phyloP scores from a whole-genome alignment of 2,888 invertebrate species.

The Clanis bilineata region DNA sequence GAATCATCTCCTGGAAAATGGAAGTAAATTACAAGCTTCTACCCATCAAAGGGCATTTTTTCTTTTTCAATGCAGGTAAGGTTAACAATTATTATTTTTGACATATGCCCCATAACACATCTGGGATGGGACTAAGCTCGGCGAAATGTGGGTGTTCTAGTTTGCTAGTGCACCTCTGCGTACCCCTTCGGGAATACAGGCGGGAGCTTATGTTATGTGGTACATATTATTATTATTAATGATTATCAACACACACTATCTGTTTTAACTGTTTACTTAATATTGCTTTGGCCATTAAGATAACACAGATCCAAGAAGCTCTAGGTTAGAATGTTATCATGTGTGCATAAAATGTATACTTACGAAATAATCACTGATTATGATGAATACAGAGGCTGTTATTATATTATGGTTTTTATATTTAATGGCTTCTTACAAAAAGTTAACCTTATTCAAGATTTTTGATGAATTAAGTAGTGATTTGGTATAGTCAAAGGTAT shows the following conservation, averaged over 20 bases:
- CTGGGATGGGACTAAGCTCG: too few species aligned
- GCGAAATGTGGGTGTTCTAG: too few species aligned
- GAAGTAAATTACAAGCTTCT: slow-evolving; percentile 87
- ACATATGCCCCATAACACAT: too few species aligned
- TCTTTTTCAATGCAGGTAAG: slow-evolving; percentile 93
- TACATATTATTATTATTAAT: too few species aligned
- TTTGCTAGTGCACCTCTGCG: too few species aligned
- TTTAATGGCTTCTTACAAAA: background rate
- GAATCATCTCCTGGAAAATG: slow-evolving; percentile 50
- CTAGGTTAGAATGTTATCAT: slow-evolving; percentile 14
- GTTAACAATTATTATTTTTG: background rate
- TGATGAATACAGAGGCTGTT: background rate
- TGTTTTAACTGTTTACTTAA: background rate
- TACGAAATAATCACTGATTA: background rate
- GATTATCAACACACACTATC: background rate
- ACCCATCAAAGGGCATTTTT: slow-evolving; percentile 94
- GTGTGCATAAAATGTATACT: background rate
- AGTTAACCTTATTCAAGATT: background rate
- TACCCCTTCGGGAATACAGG: too few species aligned
- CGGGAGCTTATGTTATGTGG: too few species aligned
- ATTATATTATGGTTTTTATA: background rate
- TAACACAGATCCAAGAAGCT: slow-evolving; percentile 17
- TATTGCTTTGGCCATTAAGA: slow-evolving; percentile 2
- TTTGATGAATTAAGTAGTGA: too few species aligned
- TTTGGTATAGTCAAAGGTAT: too few species aligned